Conservation (phyloP, 2,113 vertebrate genomes). For the Hemiprocne comata region DNA sequence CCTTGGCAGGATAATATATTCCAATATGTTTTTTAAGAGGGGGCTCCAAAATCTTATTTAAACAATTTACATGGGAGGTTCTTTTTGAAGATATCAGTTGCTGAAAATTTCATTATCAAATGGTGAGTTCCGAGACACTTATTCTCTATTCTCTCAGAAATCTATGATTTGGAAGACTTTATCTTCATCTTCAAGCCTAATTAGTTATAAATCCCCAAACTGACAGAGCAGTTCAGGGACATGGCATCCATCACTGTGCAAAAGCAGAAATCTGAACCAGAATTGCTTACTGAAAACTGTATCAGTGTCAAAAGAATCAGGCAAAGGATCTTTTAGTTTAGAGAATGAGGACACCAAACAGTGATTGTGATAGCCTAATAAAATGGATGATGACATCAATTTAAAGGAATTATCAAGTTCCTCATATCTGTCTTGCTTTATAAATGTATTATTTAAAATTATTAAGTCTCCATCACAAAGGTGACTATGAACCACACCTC, state of each 20-base stretch:
- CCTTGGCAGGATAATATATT: slow-evolving; percentile 28
- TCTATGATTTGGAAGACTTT: neutral
- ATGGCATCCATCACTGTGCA: neutral
- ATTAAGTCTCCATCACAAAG: neutral
- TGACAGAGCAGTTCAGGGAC: neutral
- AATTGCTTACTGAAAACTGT: neutral
- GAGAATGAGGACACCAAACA: neutral
- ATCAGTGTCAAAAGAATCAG: neutral
- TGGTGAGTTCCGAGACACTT: neutral
- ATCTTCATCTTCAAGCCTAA: neutral
- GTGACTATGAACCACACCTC: neutral
- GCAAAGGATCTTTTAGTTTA: neutral
- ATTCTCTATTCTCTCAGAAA: neutral
- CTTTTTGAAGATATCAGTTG: neutral
- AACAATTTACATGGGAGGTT: slow-evolving; percentile 20
- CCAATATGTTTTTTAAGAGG: neutral
- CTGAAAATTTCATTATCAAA: slow-evolving; percentile 11
- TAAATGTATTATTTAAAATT: neutral
- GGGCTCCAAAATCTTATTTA: slow-evolving; percentile 32
- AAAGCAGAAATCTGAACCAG: neutral
- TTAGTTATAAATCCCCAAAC: neutral
- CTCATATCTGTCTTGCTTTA: neutral
- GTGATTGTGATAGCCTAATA: neutral
- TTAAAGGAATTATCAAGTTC: neutral
- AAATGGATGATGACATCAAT: neutral